Conservation (phyloP, 2,113 vertebrate genomes). For the Oryzias woworae region DNA sequence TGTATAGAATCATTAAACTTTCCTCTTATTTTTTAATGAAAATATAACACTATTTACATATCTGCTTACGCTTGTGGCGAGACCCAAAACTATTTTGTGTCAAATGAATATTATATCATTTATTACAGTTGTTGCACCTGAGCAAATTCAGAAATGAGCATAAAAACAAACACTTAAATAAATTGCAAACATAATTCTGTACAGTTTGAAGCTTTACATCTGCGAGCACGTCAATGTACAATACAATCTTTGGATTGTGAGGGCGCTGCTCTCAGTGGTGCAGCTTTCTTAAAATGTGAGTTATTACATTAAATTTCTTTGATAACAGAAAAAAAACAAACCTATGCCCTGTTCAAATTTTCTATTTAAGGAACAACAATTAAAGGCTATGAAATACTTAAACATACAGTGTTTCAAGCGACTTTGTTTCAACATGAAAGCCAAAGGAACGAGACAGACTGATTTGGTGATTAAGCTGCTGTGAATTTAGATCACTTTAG, state of each 20-base stretch:
- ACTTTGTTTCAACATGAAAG: slow-evolving; percentile 27
- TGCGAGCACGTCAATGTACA: slow-evolving; percentile 69
- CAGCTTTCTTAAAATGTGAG: slow-evolving; percentile 3
- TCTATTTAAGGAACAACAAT: slow-evolving; percentile 28
- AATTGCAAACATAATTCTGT: slow-evolving; percentile 62
- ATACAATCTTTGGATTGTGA: slow-evolving; percentile 56
- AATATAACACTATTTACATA: slow-evolving; percentile 68
- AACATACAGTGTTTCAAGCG: slow-evolving; percentile 62
- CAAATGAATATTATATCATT: slow-evolving; percentile 17
- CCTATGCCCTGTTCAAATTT: slow-evolving; percentile 48
- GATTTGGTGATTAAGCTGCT: slow-evolving; percentile 14
- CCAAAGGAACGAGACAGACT: slow-evolving; percentile 10
- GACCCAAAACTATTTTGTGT: slow-evolving; percentile 4
- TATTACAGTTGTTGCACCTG: slow-evolving; percentile 53
- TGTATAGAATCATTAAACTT: slow-evolving; percentile 40
- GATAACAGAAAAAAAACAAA: slow-evolving; percentile 29
- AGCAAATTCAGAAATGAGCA: slow-evolving; percentile 38
- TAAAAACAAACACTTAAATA: slow-evolving; percentile 43
- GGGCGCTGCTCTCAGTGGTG: neutral
- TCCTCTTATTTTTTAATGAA: slow-evolving; percentile 39
- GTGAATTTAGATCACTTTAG: slow-evolving; percentile 8
- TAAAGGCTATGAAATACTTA: slow-evolving; percentile 25
- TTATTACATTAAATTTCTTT: slow-evolving; percentile 37
- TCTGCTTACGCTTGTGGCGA: slow-evolving; percentile 39
- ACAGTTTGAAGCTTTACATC: slow-evolving; percentile 68